These are phyloP conservation scores for Clarias magur DNA, from an alignment of 2,113 vertebrate species.

Conservation along the genomic window DNA sequence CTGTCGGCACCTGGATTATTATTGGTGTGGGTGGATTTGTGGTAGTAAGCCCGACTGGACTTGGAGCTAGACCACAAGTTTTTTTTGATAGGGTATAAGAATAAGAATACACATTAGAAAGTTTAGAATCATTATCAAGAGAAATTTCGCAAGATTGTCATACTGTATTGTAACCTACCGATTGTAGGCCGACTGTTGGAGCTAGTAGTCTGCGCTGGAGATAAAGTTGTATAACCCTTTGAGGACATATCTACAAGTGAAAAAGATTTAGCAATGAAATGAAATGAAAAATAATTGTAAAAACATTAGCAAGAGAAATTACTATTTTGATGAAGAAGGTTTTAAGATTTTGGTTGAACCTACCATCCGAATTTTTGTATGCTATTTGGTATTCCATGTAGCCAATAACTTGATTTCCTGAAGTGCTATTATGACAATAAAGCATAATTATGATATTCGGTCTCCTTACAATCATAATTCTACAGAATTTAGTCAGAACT, in stretches of 20 bases:
- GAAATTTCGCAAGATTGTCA: not conserved
- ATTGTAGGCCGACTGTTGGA: rapidly evolving
- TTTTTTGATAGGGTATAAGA: not conserved
- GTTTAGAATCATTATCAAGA: no score
- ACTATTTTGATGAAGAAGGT: not conserved
- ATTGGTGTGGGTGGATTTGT: not conserved
- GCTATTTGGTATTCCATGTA: not conserved
- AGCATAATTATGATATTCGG: not conserved
- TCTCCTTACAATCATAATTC: not conserved
- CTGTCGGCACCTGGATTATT: not conserved
- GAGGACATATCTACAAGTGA: not conserved
- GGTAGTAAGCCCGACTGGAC: no score
- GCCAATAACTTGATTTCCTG: not conserved
- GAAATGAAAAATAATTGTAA: not conserved
- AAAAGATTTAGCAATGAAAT: not conserved
- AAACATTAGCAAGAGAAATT: not conserved
- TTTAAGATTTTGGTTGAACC: not conserved
- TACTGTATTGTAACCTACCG: not conserved
- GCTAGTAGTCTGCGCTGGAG: not conserved
- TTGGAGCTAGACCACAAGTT: not conserved
- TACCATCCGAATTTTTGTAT: not conserved
- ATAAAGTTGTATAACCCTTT: not conserved
- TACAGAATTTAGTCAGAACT: not conserved
- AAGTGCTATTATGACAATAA: not conserved
- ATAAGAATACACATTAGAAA: not conserved